phyloP scores from a whole-genome alignment of 2,113 vertebrate species.

The Dendropsophus ebraccatus region DNA sequence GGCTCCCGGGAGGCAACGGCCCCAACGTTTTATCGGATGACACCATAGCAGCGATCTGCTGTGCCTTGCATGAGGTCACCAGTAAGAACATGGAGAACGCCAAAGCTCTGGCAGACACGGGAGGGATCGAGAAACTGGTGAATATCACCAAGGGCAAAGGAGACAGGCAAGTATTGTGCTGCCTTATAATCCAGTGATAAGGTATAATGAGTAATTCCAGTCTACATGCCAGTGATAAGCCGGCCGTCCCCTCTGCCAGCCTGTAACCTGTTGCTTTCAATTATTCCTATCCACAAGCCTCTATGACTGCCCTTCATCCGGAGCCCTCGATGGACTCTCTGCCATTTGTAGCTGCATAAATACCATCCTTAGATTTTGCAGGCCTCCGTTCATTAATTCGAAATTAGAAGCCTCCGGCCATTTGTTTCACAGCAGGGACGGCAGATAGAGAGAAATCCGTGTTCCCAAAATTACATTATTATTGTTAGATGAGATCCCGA shows the following conservation, averaged over 20 bases:
- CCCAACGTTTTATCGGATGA: conserved; percentile 89
- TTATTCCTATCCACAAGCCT: conserved; percentile 2
- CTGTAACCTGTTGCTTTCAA: conserved; percentile 10
- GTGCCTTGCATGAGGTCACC: conserved; percentile 95
- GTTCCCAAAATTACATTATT: conserved; percentile 48
- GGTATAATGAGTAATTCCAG: background rate
- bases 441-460: conserved; percentile 19
- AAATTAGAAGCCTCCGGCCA: conserved; percentile 38
- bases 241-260: background rate
- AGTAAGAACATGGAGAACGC: conserved; percentile 99
- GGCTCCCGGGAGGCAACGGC: conserved; percentile 85
- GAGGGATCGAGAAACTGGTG: conserved; percentile 96
- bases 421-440: conserved; percentile 49
- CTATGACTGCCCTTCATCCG: background rate
- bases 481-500: conserved; percentile 21
- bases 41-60: conserved; percentile 94
- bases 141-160: conserved; percentile 95
- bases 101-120: conserved; percentile 93
- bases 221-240: background rate
- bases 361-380: conserved; percentile 21
- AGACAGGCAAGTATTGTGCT: conserved; percentile 81
- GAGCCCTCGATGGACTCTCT: background rate
- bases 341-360: background rate
- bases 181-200: background rate
- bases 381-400: conserved; percentile 37